Conservation (phyloP, 2,888 invertebrate species). For the Caenorhabditis doughertyi region DNA sequence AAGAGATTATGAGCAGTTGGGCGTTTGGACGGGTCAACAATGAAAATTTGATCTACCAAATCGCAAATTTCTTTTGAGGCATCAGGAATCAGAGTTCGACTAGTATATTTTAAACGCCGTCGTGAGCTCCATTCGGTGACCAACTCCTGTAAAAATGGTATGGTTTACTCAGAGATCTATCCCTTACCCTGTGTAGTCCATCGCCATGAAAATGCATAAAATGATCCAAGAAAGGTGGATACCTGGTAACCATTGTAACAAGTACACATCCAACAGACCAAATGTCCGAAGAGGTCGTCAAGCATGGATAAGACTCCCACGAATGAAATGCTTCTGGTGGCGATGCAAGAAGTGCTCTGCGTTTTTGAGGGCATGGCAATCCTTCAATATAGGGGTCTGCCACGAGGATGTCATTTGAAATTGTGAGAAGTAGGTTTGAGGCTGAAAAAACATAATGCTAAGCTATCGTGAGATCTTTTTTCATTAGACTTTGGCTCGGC, state of each 20-base stretch:
- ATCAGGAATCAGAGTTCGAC: conserved; percentile 48
- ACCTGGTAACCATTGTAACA: conserved; percentile 72
- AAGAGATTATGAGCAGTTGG: conserved; percentile 60
- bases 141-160: conserved; percentile 20
- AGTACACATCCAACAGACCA: conserved; percentile 72
- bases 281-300: conserved; percentile 65
- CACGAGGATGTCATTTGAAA: conserved; percentile 68
- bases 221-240: conserved; percentile 70
- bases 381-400: conserved; percentile 62
- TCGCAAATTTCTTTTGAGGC: conserved; percentile 65
- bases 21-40: conserved; percentile 44
- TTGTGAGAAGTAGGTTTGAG: conserved; percentile 67
- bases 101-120: conserved; percentile 23
- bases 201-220: conserved; percentile 67
- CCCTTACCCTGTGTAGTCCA: conserved; percentile 66
- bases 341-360: conserved; percentile 63
- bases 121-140: conserved; percentile 41
- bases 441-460: conserved; percentile 63
- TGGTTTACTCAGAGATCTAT: background rate
- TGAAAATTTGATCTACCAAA: conserved; percentile 63
- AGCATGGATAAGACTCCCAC: conserved; percentile 50
- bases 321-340: conserved; percentile 68
- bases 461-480: too few species aligned
- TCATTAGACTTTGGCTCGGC: too few species aligned
- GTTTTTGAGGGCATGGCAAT: conserved; percentile 57